A percentile compares a stretch with the other conserved stretches of the same genome.
Conservation (phyloP, 2,888 invertebrate species). For the Leptopterna dolabrata region DNA sequence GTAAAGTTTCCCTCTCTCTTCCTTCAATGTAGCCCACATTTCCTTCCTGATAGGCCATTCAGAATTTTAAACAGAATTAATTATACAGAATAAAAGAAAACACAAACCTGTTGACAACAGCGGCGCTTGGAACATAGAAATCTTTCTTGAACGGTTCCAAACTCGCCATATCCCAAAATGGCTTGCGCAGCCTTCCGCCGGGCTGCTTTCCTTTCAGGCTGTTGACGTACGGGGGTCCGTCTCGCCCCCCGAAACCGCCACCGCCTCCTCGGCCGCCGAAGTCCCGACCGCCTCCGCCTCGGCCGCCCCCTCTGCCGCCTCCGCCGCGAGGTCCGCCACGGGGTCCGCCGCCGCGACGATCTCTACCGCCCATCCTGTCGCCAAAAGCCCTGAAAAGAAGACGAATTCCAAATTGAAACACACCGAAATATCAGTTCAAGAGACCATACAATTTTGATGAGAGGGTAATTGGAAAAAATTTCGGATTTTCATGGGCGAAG, state of each 20-base stretch:
- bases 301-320: conserved; percentile 53
- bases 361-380: conserved; percentile 40
- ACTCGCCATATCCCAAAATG: conserved; percentile 86
- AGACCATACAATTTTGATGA: too few species aligned
- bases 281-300: conserved; percentile 52
- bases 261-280: conserved; percentile 63
- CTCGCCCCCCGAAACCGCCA: conserved; percentile 64
- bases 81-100: too few species aligned
- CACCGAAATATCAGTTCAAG: too few species aligned
- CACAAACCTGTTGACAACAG: conserved; percentile 70
- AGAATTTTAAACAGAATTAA: too few species aligned
- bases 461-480: too few species aligned
- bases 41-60: too few species aligned
- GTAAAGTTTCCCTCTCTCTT: too few species aligned
- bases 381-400: conserved; percentile 25
- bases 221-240: conserved; percentile 62
- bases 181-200: conserved; percentile 75
- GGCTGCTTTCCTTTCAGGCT: conserved; percentile 62
- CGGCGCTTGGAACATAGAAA: conserved; percentile 88
- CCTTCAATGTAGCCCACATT: too few species aligned
- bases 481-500: too few species aligned
- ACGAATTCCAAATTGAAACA: neutral
- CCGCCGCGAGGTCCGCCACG: conserved; percentile 48
- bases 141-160: conserved; percentile 92
- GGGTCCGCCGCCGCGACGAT: conserved; percentile 46